Evolutionary conservation across 2,888 invertebrate species (phyloP), one percentile per base, ranked within the genome.

Genomic region (Agrochola macilenta): DNA sequence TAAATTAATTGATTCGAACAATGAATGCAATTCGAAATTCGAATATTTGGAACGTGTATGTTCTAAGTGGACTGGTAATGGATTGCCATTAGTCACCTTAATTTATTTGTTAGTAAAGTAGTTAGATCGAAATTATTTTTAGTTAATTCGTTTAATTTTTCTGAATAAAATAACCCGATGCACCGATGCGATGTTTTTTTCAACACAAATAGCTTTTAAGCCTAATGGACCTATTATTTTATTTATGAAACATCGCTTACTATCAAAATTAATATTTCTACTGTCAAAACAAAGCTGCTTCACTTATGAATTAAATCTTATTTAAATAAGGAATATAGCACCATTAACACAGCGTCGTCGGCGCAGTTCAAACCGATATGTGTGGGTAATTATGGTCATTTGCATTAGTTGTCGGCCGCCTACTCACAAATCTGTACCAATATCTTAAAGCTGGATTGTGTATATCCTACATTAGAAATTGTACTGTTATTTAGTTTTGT

Each of bases 1-100:
- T 68, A 85, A 83, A 85, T 74, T 78, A 81, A 79, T 79, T 68
- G 88, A 80, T 86, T 82, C 43, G 58, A 81, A 82, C 66, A 83
- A 84, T 78, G 11, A 5, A 66, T 3, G 39, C 35, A 39, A 30
- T 78, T 82, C 68, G 61, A 74, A 72, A 69, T 82, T 77, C 39
- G 58, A 86, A 86, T 78, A 71, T 82, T 86, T 86, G 5, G 52
- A 69, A 70, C 52, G 26, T n/a, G 20, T 54, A 66, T 26, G 12
- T 68, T 68, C 23, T 72, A 79, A 79, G 68, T 72, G 68, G 79
- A 14, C 39, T 46, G 17, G n/a, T 64, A 63, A 69, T 68, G 26
- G 68, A 30, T 30, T 52, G 1, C 14, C 43, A 60, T 61, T 65
- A 20, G 12, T 39, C 58, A 39, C 4, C 3, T 20, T 68, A 9